Evolutionary conservation across 2,797 vertebrate genomes (phyloP).

Genomic region (Chiroxiphia lanceolata): DNA sequence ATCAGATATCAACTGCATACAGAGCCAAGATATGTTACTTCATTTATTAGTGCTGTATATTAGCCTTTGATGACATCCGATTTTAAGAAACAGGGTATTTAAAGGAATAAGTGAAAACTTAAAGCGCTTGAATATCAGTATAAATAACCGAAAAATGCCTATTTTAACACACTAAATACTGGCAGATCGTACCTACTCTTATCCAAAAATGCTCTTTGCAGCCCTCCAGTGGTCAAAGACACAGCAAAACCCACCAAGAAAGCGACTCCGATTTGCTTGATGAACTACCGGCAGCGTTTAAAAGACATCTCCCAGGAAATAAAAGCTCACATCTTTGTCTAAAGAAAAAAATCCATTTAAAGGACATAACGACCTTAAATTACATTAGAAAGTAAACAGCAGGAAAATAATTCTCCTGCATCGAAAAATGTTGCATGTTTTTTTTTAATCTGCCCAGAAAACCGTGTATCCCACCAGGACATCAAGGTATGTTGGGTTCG

Average conservation of each 20-base stretch:
- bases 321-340: background rate
- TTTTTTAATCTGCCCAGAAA: background rate
- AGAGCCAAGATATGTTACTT: background rate
- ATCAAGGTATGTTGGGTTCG: accelerated
- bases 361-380: background rate
- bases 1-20: background rate
- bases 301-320: background rate
- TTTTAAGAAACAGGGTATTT: background rate
- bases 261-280: background rate
- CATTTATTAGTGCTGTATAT: background rate
- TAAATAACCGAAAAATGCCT: conserved; percentile 23
- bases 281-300: background rate
- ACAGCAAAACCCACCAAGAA: background rate
- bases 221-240: conserved; percentile 70
- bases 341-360: background rate
- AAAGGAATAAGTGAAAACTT: background rate
- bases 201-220: conserved; percentile 69
- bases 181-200: background rate
- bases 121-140: background rate
- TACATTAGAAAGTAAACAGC: background rate
- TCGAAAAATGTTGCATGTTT: accelerated
- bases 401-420: background rate
- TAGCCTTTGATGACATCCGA: background rate
- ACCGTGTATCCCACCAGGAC: background rate
- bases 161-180: conserved; percentile 24